Evolutionary conservation across 2,888 invertebrate genomes (phyloP).

Genomic region (Deilephila elpenor): DNA sequence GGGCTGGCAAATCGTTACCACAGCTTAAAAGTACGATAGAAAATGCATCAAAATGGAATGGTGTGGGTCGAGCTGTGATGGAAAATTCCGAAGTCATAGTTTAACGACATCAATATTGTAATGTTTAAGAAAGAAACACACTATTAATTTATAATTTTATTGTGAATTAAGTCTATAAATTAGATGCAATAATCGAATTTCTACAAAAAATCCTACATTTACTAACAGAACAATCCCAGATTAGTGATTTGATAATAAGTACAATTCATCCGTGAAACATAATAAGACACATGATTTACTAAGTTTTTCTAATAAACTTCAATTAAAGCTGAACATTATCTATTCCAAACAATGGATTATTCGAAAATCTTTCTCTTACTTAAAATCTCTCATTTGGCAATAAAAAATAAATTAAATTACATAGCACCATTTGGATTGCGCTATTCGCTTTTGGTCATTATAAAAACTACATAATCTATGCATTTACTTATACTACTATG

Average conservation of each 20-base stretch:
- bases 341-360: neutral
- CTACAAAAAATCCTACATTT: too few species aligned
- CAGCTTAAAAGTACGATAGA: too few species aligned
- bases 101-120: neutral
- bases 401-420: constrained; percentile 37
- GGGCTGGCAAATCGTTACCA: too few species aligned
- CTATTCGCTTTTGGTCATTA: constrained; percentile 51
- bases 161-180: neutral
- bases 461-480: constrained; percentile 23
- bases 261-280: too few species aligned
- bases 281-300: too few species aligned
- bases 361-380: neutral
- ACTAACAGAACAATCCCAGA: neutral
- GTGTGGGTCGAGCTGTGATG: too few species aligned
- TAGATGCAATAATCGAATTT: too few species aligned
- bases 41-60: too few species aligned
- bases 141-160: neutral
- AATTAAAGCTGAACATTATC: neutral
- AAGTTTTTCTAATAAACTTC: neutral
- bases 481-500: constrained; percentile 45
- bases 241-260: neutral
- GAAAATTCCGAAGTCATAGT: too few species aligned
- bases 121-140: neutral
- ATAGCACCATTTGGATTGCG: constrained; percentile 72
- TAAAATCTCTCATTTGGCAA: constrained; percentile 29